Conservation (phyloP, 1,140 invertebrate genomes). For the Ostrea edulis region DNA sequence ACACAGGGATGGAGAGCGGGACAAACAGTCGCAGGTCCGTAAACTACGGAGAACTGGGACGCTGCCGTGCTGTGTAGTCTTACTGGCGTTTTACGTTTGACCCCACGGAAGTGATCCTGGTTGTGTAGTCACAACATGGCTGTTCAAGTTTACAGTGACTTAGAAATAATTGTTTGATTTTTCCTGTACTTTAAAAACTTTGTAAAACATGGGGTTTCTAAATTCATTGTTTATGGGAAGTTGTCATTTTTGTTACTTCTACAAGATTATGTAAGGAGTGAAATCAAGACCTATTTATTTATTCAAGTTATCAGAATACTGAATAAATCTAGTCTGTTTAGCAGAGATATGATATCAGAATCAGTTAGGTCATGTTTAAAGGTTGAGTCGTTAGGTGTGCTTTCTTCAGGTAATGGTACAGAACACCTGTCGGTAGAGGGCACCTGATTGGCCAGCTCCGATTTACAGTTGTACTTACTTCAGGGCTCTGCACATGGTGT, state of each 20-base stretch:
- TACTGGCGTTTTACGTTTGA: background rate
- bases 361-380: conserved; percentile 35
- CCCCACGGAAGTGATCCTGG: background rate
- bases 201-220: background rate
- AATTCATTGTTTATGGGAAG: background rate
- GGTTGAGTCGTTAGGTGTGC: conserved; percentile 33
- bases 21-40: background rate
- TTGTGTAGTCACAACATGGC: background rate
- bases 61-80: background rate
- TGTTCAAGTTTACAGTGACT: background rate
- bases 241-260: conserved; percentile 25
- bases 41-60: background rate
- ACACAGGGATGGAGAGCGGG: background rate
- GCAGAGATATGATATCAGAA: conserved; percentile 27
- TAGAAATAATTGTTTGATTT: background rate
- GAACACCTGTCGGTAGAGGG: conserved; percentile 14
- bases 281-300: conserved; percentile 32
- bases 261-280: conserved; percentile 29
- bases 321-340: conserved; percentile 37
- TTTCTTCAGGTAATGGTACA: conserved; percentile 12
- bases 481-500: background rate
- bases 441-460: conserved; percentile 13
- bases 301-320: conserved; percentile 29
- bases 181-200: background rate
- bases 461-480: conserved; percentile 1